phyloP scores from a whole-genome alignment of 2,888 invertebrate species.

The Cactoblastis cactorum region DNA sequence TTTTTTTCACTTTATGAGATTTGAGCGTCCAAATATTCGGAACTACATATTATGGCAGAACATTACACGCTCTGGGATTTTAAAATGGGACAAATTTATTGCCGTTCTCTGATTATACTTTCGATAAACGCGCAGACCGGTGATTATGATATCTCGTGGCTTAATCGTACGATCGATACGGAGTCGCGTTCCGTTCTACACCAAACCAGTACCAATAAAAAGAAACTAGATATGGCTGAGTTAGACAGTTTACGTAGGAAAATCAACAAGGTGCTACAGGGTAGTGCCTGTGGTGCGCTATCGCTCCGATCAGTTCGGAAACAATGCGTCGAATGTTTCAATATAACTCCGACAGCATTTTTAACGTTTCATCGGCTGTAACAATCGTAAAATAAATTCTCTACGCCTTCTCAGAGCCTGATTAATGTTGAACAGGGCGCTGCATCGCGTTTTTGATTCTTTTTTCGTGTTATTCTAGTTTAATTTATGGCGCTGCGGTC shows the following conservation, averaged over 20 bases:
- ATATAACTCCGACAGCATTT: conserved; percentile 76
- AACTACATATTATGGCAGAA: conserved; percentile 52
- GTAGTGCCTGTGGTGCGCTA: conserved; percentile 55
- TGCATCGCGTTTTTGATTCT: conserved; percentile 64
- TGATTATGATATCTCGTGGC: conserved; percentile 77
- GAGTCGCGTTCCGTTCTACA: conserved; percentile 72
- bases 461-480: conserved; percentile 65
- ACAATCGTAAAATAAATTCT: conserved; percentile 79
- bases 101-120: conserved; percentile 71
- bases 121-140: conserved; percentile 77
- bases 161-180: conserved; percentile 75
- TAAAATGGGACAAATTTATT: conserved; percentile 78
- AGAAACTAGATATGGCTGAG: conserved; percentile 69
- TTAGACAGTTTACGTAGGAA: conserved; percentile 71
- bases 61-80: conserved; percentile 71
- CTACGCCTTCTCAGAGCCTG: conserved; percentile 76
- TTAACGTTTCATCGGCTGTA: conserved; percentile 77
- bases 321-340: conserved; percentile 77
- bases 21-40: conserved; percentile 49
- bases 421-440: conserved; percentile 74
- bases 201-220: conserved; percentile 77
- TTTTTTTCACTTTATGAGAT: conserved; percentile 41
- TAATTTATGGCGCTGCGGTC: conserved; percentile 63
- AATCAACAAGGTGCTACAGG: conserved; percentile 69
- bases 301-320: conserved; percentile 67